Conservation (phyloP, 2,797 vertebrate species). For the Pantherophis alleghaniensis region DNA sequence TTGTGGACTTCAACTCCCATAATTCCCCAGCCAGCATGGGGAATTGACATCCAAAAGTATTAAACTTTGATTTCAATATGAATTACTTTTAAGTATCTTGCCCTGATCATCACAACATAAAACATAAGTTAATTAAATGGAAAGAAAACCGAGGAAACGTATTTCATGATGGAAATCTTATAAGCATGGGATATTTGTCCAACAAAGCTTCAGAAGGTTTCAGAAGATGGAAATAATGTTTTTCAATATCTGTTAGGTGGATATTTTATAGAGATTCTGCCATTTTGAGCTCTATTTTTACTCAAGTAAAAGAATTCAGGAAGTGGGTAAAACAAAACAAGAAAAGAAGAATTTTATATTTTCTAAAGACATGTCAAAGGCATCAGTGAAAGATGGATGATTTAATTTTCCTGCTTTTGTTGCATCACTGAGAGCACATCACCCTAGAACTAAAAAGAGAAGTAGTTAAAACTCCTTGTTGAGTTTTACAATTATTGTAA, state of each 20-base stretch:
- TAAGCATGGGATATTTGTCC: neutral
- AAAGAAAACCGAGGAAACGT: neutral
- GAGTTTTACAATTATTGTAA: neutral
- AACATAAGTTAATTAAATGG: neutral
- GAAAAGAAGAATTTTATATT: neutral
- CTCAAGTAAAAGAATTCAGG: neutral
- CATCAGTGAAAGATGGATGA: neutral
- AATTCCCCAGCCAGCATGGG: neutral
- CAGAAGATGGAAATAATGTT: neutral
- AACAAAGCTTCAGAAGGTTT: neutral
- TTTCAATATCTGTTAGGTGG: neutral
- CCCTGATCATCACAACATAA: neutral
- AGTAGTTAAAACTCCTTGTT: neutral
- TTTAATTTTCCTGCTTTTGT: neutral
- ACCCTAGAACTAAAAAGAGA: neutral
- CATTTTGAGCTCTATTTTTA: neutral
- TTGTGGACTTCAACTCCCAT: neutral
- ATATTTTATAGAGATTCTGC: neutral
- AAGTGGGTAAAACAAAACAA: neutral
- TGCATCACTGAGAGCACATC: neutral
- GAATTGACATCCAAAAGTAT: neutral
- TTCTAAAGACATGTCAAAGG: neutral
- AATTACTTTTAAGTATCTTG: neutral
- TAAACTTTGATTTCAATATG: neutral
- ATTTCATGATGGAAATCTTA: neutral